Percentiles rank a stretch among this genome's conserved stretches.
phyloP scores from a whole-genome alignment of 2,888 invertebrate species.

The Cataglyphis albicans region DNA sequence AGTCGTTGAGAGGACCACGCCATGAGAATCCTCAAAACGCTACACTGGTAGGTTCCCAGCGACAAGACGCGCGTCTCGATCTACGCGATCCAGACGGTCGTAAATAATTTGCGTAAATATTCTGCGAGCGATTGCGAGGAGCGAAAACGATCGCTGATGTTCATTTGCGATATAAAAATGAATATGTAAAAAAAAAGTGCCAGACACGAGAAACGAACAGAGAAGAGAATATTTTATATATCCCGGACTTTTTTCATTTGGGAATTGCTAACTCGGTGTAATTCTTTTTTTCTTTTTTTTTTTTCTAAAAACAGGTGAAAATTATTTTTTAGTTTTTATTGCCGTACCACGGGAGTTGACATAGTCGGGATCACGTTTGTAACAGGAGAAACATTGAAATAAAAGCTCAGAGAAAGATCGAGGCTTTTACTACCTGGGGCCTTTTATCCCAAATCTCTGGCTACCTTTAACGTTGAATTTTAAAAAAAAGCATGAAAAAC shows the following conservation, averaged over 20 bases:
- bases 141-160: not conserved
- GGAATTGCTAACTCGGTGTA: not conserved
- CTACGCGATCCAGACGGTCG: not conserved
- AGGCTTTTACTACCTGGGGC: not conserved
- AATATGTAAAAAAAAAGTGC: not conserved
- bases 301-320: not conserved
- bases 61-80: not conserved
- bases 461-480: not conserved
- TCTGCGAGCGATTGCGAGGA: conserved; percentile 16
- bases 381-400: not conserved
- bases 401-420: not conserved
- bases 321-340: not conserved
- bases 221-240: not conserved
- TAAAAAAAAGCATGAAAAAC: not conserved
- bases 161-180: not conserved
- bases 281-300: not conserved
- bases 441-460: conserved; percentile 2
- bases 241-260: conserved; percentile 5
- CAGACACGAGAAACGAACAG: not conserved
- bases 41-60: conserved; percentile 83
- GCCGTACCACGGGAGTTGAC: not conserved
- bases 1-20: conserved; percentile 79
- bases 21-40: conserved; percentile 86
- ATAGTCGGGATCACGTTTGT: not conserved
- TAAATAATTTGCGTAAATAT: not conserved